Conservation (phyloP, 2,797 vertebrate genomes). For the Pempheris klunzingeri region DNA sequence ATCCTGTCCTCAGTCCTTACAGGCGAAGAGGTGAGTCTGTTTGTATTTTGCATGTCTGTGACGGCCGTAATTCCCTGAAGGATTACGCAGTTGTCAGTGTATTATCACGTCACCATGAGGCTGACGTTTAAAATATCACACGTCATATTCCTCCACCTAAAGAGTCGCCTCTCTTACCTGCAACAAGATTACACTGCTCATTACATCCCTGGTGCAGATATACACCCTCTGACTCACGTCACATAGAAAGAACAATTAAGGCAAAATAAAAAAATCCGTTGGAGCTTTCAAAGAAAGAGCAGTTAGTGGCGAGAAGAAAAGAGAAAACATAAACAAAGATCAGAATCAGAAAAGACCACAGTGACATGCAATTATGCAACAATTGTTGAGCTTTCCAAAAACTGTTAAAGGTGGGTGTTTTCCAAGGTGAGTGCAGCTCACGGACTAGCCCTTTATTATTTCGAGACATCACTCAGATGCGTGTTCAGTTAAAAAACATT, state of each 20-base stretch:
- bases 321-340: neutral
- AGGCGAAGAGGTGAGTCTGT: neutral
- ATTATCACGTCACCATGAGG: neutral
- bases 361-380: neutral
- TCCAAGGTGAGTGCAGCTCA: neutral
- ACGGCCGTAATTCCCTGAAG: neutral
- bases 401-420: neutral
- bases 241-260: neutral
- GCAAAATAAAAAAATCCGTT: slow-evolving; percentile 17
- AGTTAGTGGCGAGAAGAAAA: neutral
- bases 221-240: neutral
- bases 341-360: slow-evolving; percentile 2
- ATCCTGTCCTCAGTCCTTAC: no score
- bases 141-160: neutral
- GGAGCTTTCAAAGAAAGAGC: neutral
- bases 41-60: neutral
- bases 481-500: neutral
- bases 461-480: slow-evolving; percentile 7
- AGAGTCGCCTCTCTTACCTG: neutral
- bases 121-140: neutral
- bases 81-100: neutral
- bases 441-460: neutral
- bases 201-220: neutral
- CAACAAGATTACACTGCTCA: slow-evolving; percentile 4
- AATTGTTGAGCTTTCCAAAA: neutral